Conservation (phyloP, 2,888 invertebrate genomes). For the Drosophila antonietae region DNA sequence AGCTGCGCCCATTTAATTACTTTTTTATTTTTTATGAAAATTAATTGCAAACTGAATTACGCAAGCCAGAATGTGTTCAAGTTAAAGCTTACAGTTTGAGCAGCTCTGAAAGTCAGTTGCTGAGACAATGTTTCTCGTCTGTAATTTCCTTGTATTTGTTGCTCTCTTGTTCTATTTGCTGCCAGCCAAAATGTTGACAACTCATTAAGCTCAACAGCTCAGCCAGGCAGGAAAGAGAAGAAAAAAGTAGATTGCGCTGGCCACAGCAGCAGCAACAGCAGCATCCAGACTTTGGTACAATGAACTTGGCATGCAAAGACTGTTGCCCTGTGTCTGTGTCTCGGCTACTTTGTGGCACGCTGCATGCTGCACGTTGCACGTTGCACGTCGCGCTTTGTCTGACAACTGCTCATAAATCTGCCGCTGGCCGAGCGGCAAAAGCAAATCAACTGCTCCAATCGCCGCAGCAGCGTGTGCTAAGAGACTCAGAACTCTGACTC, state of each 20-base stretch:
- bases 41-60: slow-evolving; percentile 44
- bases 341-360: slow-evolving; percentile 36
- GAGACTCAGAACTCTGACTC: slow-evolving; percentile 9
- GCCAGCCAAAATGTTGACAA: slow-evolving; percentile 65
- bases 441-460: slow-evolving; percentile 27
- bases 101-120: neutral
- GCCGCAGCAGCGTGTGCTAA: slow-evolving; percentile 23
- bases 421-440: slow-evolving; percentile 22
- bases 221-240: slow-evolving; percentile 1
- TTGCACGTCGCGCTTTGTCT: slow-evolving; percentile 35
- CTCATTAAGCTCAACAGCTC: slow-evolving; percentile 58
- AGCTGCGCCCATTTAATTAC: slow-evolving; percentile 45
- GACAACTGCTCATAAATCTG: slow-evolving; percentile 76
- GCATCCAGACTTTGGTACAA: slow-evolving; percentile 38
- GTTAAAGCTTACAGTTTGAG: neutral
- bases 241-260: neutral
- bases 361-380: slow-evolving; percentile 18
- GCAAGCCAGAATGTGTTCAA: neutral
- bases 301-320: slow-evolving; percentile 43
- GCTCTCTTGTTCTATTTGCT: slow-evolving; percentile 26
- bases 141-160: slow-evolving; percentile 23
- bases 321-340: slow-evolving; percentile 50
- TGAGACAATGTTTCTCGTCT: slow-evolving; percentile 25
- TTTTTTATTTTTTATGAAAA: slow-evolving; percentile 58
- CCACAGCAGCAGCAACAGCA: neutral